These are phyloP conservation scores for Podiceps cristatus DNA, from an alignment of 2,113 vertebrate genomes.

Conservation along the genomic window DNA sequence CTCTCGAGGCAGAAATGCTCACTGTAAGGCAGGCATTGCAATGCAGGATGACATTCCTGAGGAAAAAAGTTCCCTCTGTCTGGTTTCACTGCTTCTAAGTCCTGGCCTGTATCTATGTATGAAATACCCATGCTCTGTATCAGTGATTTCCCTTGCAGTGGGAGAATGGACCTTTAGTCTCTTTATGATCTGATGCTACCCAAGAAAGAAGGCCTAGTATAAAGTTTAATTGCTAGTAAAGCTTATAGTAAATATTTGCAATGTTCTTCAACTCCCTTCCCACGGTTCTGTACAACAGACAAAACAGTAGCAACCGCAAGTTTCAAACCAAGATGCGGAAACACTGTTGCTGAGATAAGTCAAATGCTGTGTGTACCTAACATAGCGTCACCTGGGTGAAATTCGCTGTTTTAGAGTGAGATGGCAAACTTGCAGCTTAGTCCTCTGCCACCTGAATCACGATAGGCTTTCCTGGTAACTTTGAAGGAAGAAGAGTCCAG, in stretches of 20 bases:
- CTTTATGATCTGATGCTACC: background rate
- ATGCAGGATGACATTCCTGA: background rate
- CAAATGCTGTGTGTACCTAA: background rate
- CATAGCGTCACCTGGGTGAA: background rate
- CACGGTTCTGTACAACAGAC: background rate
- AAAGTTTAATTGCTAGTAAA: constrained; percentile 18
- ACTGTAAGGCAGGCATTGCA: background rate
- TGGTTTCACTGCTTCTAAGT: background rate
- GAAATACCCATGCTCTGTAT: background rate
- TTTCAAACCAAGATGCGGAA: background rate
- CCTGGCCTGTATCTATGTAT: background rate
- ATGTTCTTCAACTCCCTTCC: background rate
- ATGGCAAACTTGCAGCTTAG: background rate
- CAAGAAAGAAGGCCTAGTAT: background rate
- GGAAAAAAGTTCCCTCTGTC: background rate
- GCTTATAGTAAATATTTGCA: constrained; percentile 35
- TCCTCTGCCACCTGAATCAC: background rate
- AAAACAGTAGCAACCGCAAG: background rate
- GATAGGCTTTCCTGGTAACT: background rate
- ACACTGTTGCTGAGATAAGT: background rate
- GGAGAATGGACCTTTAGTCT: background rate
- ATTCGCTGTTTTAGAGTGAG: background rate
- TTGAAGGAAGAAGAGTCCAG: background rate
- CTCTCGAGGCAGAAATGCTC: background rate
- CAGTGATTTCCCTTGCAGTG: background rate